A percentile compares a stretch with the other conserved stretches of the same genome.
Evolutionary conservation across 1,140 invertebrate species (phyloP).

Genomic region (Sinella curviseta): DNA sequence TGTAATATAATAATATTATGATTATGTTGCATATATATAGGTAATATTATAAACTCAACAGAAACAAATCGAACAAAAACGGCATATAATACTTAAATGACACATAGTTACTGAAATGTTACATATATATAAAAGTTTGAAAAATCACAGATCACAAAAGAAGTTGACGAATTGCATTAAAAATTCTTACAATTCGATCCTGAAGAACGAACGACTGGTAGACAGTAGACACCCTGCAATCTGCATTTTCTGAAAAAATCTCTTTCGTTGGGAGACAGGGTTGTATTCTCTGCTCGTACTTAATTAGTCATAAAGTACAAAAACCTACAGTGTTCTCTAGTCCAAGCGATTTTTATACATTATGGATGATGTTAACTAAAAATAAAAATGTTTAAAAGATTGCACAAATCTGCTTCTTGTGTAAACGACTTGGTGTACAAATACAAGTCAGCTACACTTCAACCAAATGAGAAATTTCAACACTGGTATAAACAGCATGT

Average conservation of each 20-base stretch:
- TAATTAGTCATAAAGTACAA: neutral
- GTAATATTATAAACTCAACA: slow-evolving; percentile 22
- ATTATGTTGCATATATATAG: slow-evolving; percentile 7
- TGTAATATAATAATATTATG: neutral
- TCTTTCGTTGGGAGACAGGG: slow-evolving; percentile 10
- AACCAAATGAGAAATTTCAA: no score
- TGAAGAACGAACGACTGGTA: neutral
- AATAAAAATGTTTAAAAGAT: no score
- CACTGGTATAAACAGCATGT: no score
- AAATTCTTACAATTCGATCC: neutral
- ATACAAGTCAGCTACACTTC: no score
- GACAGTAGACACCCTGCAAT: neutral
- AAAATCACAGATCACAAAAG: slow-evolving; percentile 44
- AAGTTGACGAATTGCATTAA: slow-evolving; percentile 37
- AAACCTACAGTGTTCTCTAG: no score
- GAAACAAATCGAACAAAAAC: slow-evolving; percentile 18
- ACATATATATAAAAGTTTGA: slow-evolving; percentile 33
- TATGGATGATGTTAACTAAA: no score
- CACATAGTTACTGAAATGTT: slow-evolving; percentile 26
- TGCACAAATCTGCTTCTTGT: no score
- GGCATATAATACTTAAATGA: slow-evolving; percentile 22
- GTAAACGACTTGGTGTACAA: no score
- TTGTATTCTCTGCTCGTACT: neutral
- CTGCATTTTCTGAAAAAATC: slow-evolving; percentile 1
- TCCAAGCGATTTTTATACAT: no score